A percentile compares a stretch with the other conserved stretches of the same genome.
These are phyloP conservation scores for Diorhabda sublineata DNA, from an alignment of 1,140 invertebrate genomes.

Conservation along the genomic window DNA sequence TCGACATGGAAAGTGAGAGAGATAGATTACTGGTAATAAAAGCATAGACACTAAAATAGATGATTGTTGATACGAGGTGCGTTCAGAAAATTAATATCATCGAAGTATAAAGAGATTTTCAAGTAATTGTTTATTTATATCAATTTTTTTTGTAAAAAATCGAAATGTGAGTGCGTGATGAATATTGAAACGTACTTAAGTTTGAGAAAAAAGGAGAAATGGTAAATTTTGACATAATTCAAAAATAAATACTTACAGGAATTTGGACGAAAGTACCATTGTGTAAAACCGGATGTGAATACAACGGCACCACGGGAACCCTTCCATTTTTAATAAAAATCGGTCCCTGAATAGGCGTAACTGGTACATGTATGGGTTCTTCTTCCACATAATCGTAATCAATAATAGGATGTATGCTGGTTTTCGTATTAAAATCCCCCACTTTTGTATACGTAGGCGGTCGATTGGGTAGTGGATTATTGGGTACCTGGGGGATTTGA, in stretches of 20 bases:
- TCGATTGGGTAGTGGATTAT: conserved; percentile 6
- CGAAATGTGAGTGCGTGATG: too few relatives aligned
- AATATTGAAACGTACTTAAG: too few relatives aligned
- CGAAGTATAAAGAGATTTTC: too few relatives aligned
- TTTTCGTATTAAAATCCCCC: conserved; percentile 52
- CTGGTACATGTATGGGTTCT: conserved; percentile 50
- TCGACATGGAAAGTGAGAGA: too few relatives aligned
- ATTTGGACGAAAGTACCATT: conserved; percentile 82
- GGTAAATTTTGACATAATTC: too few relatives aligned
- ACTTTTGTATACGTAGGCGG: conserved; percentile 31
- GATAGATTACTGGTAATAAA: too few relatives aligned
- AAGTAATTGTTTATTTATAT: too few relatives aligned
- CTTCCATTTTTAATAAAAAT: conserved; percentile 74
- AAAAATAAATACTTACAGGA: conserved; percentile 62
- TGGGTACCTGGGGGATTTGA: conserved; percentile 14
- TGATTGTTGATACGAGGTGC: too few relatives aligned
- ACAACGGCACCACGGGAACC: conserved; percentile 79
- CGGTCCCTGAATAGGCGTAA: conserved; percentile 77
- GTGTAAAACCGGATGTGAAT: conserved; percentile 74
- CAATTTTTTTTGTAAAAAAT: too few relatives aligned
- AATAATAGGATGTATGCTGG: conserved; percentile 64
- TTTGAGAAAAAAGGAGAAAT: too few relatives aligned
- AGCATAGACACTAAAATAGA: too few relatives aligned
- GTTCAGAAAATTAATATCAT: too few relatives aligned
- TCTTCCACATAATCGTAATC: conserved; percentile 62